phyloP scores from a whole-genome alignment of 2,888 invertebrate species.

The Cheilosia vernalis region DNA sequence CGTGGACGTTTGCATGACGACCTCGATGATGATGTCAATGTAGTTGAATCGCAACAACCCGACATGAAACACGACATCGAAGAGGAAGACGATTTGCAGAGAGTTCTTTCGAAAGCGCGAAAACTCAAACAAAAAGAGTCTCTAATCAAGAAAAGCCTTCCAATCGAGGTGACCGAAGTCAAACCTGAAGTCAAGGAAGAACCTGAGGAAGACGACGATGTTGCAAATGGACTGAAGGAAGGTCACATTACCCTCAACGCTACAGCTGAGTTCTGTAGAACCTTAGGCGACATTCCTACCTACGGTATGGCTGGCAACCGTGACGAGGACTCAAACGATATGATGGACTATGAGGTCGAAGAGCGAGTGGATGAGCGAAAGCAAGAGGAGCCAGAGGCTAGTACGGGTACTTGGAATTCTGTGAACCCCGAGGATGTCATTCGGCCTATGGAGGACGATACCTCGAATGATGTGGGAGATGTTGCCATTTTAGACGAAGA shows the following conservation, averaged over 20 bases:
- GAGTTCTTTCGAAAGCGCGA: slow-evolving; percentile 89
- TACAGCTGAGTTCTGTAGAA: slow-evolving; percentile 98
- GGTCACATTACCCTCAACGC: slow-evolving; percentile 93
- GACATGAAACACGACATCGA: slow-evolving; percentile 84
- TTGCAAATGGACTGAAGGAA: slow-evolving; percentile 77
- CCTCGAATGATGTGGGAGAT: slow-evolving; percentile 82
- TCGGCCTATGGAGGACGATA: slow-evolving; percentile 84
- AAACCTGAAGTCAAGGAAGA: slow-evolving; percentile 85
- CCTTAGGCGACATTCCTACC: slow-evolving; percentile 97
- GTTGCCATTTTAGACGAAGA: slow-evolving; percentile 91
- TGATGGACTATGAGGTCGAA: slow-evolving; percentile 83
- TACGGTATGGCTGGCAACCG: slow-evolving; percentile 96
- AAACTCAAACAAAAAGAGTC: slow-evolving; percentile 86
- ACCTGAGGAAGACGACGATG: slow-evolving; percentile 79
- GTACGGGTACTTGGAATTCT: slow-evolving; percentile 92
- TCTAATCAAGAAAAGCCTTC: slow-evolving; percentile 80
- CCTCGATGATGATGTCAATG: slow-evolving; percentile 83
- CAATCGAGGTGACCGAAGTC: slow-evolving; percentile 81
- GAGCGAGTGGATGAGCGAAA: slow-evolving; percentile 82
- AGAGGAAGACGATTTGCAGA: slow-evolving; percentile 89
- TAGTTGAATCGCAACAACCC: slow-evolving; percentile 82
- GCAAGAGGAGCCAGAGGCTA: slow-evolving; percentile 84
- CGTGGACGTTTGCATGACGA: slow-evolving; percentile 76
- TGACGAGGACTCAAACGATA: slow-evolving; percentile 89
- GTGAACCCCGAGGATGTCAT: slow-evolving; percentile 86